These are phyloP conservation scores for Hoplostethus mediterraneus DNA, from an alignment of 2,797 vertebrate species.

Conservation along the genomic window DNA sequence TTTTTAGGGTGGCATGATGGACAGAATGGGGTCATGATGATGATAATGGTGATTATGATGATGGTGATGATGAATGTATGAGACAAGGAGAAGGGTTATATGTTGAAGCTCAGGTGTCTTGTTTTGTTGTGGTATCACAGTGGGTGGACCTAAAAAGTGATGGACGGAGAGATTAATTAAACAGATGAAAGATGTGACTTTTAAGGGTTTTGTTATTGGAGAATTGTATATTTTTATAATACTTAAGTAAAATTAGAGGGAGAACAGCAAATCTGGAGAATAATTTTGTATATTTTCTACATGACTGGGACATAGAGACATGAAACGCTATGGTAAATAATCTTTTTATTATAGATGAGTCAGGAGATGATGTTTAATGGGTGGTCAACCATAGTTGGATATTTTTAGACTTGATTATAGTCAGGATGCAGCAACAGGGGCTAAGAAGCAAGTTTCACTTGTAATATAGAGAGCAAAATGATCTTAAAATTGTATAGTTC, in stretches of 20 bases:
- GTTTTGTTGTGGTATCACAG: constrained; percentile 71
- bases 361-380: constrained; percentile 67
- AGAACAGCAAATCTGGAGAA: constrained; percentile 81
- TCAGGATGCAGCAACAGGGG: constrained; percentile 65
- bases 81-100: constrained; percentile 72
- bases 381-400: constrained; percentile 66
- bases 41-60: constrained; percentile 47
- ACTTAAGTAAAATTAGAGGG: constrained; percentile 80
- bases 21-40: constrained; percentile 62
- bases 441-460: constrained; percentile 76
- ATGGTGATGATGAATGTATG: constrained; percentile 82
- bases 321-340: constrained; percentile 68
- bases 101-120: constrained; percentile 83
- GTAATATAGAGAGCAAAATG: constrained; percentile 83
- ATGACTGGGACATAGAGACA: constrained; percentile 67
- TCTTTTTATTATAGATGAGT: constrained; percentile 76
- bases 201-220: constrained; percentile 87
- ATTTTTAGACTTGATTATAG: constrained; percentile 64
- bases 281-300: constrained; percentile 89
- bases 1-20: constrained; percentile 57
- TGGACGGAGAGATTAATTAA: constrained; percentile 79
- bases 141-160: constrained; percentile 72
- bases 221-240: constrained; percentile 92
- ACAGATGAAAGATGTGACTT: constrained; percentile 78
- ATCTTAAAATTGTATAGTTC: constrained; percentile 81